These are phyloP conservation scores for Enteromius fasciolatus DNA, from an alignment of 2,797 vertebrate genomes.

Conservation along the genomic window DNA sequence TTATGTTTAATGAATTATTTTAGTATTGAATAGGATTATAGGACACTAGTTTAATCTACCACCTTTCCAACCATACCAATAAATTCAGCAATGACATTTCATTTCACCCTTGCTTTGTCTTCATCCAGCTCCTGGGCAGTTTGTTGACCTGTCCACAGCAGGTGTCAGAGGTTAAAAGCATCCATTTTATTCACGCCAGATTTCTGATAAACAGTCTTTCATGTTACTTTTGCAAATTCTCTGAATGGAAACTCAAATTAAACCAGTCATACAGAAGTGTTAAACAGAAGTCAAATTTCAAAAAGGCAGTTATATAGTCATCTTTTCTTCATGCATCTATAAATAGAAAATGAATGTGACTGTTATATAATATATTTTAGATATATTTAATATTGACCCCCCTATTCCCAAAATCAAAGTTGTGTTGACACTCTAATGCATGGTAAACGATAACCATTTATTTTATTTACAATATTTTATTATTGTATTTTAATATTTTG, in stretches of 20 bases:
- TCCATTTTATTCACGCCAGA: conserved; percentile 59
- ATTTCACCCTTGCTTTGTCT: background rate
- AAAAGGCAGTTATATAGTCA: background rate
- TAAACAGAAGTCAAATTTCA: background rate
- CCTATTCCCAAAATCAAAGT: background rate
- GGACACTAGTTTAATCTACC: background rate
- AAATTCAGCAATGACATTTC: background rate
- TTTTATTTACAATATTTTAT: background rate
- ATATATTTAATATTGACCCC: background rate
- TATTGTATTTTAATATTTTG: background rate
- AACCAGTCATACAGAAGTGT: background rate
- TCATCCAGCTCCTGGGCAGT: background rate
- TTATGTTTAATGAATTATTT: background rate
- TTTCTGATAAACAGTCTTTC: conserved; percentile 20
- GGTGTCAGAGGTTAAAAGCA: conserved; percentile 67
- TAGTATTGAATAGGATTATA: background rate
- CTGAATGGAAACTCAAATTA: background rate
- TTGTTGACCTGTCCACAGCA: conserved; percentile 72
- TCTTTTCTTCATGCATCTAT: background rate
- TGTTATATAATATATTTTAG: background rate
- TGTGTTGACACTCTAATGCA: background rate
- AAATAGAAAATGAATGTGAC: background rate
- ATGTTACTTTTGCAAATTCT: background rate
- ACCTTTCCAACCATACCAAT: background rate
- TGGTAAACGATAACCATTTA: background rate